phyloP scores from a whole-genome alignment of 2,888 invertebrate genomes.

The Cheilosia vulpina region DNA sequence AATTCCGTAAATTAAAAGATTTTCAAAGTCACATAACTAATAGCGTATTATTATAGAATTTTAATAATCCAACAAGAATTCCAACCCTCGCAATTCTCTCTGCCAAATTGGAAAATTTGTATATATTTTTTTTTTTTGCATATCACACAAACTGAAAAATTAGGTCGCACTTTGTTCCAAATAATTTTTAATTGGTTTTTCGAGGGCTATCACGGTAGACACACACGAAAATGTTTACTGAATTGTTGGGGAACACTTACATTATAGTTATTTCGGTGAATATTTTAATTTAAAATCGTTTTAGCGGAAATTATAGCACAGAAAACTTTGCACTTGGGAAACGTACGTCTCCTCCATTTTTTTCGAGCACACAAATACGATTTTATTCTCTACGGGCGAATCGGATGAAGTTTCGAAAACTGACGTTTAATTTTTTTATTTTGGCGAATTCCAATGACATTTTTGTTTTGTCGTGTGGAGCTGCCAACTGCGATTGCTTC shows the following conservation, averaged over 20 bases:
- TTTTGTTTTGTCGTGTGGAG: background rate
- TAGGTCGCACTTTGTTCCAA: constrained; percentile 70
- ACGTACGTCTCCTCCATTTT: constrained; percentile 73
- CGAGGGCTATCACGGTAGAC: background rate
- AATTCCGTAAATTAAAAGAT: constrained; percentile 3
- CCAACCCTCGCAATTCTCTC: constrained; percentile 45
- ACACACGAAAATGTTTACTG: constrained; percentile 3
- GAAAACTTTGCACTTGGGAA: constrained; percentile 74
- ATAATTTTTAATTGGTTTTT: constrained; percentile 12
- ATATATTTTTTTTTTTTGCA: constrained; percentile 32
- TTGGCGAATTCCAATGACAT: constrained; percentile 54
- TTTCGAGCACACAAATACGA: constrained; percentile 69
- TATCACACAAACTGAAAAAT: constrained; percentile 57
- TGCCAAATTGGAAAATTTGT: constrained; percentile 40
- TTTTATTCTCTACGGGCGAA: constrained; percentile 51
- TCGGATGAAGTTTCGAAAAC: constrained; percentile 67
- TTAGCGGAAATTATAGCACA: constrained; percentile 73
- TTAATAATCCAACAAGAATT: constrained; percentile 29
- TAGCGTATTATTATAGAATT: constrained; percentile 10
- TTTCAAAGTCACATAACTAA: constrained; percentile 15
- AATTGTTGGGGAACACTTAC: constrained; percentile 55
- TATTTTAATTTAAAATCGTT: constrained; percentile 50
- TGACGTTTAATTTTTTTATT: constrained; percentile 37
- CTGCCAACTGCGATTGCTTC: constrained; percentile 4
- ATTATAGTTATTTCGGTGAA: constrained; percentile 52